These are phyloP conservation scores for Drosophila saltans DNA, from an alignment of 1,140 invertebrate species.

Conservation along the genomic window DNA sequence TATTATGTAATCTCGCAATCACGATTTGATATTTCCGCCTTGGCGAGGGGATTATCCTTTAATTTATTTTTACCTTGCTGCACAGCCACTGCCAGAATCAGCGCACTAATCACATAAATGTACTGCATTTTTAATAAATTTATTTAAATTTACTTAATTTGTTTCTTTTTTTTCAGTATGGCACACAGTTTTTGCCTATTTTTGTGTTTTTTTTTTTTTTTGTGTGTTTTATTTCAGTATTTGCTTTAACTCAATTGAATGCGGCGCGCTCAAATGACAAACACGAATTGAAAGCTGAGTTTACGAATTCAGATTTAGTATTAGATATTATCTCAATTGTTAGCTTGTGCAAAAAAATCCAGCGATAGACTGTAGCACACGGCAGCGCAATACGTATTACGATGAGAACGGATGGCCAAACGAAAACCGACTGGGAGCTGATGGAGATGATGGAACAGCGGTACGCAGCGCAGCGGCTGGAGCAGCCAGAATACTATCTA, in stretches of 20 bases:
- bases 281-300: conserved; percentile 15
- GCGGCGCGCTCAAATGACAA: conserved; percentile 7
- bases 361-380: conserved; percentile 27
- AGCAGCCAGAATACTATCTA: neutral
- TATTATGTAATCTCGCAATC: conserved; percentile 71
- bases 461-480: neutral
- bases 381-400: conserved; percentile 40
- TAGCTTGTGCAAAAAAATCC: conserved; percentile 27
- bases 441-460: conserved; percentile 40
- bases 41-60: conserved; percentile 15
- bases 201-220: neutral
- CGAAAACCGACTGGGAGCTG: conserved; percentile 66
- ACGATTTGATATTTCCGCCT: conserved; percentile 37
- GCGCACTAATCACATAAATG: conserved; percentile 76
- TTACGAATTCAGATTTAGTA: conserved; percentile 7
- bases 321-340: conserved; percentile 26
- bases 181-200: neutral
- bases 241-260: conserved; percentile 21
- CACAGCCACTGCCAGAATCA: conserved; percentile 73
- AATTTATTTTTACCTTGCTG: conserved; percentile 66
- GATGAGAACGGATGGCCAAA: conserved; percentile 48
- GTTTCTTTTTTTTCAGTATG: neutral
- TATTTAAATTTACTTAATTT: conserved; percentile 24
- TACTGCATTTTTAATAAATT: conserved; percentile 66
- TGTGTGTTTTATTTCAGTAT: neutral